Base-by-base conservation (phyloP, 2,888 invertebrate species). In the Rotaria magnacalcarata region DNA sequence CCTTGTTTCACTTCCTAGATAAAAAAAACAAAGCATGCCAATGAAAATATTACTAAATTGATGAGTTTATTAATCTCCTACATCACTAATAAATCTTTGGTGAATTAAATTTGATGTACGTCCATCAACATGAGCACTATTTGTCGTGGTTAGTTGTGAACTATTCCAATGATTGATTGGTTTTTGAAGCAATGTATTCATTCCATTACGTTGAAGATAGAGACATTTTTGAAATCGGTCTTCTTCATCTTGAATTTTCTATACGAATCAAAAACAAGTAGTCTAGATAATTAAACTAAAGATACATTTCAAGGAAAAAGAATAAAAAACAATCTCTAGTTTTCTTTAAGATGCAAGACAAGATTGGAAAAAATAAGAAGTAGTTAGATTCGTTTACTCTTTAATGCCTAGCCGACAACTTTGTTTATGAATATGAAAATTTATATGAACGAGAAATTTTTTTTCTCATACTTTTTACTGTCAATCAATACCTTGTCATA, bases 141-240 rank as follows among this genome's bases (percentile, higher is more conserved):
- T n/a, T n/a, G 58, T 7, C 8, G 5, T 7, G n/a, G 6, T 58
- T 4, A 11, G 11, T 14, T 27, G 27, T 27, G 24, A 27, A 11
- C 14, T 10, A 21, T 16, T 60, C 27, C 60, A 60, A 10, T 60
- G 24, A 7, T 27, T n/a, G 27, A 8, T 60, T 2, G 58, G 60
- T 60, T 27, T n/a, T 60, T 4, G 11, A 8, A 14, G n/a, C 14
- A 27, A 10, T 27, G 41, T 7, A 41, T 75, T 0, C 19, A 75
- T 75, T 43, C 24, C 19, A 43, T 19, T 47, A 16, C 11, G 2
- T 41, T 75, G 75, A 24, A 21, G 75, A 6, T 75, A n/a, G 14
- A 75, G 75, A 75, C n/a, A 43, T 75, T 75, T 75, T 41, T 47
- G 43, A 75, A 75, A 75, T 24, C 47, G 41, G 21, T 75, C 47